Evolutionary conservation across 2,797 vertebrate genomes (phyloP).

Genomic region (Synanceia verrucosa): DNA sequence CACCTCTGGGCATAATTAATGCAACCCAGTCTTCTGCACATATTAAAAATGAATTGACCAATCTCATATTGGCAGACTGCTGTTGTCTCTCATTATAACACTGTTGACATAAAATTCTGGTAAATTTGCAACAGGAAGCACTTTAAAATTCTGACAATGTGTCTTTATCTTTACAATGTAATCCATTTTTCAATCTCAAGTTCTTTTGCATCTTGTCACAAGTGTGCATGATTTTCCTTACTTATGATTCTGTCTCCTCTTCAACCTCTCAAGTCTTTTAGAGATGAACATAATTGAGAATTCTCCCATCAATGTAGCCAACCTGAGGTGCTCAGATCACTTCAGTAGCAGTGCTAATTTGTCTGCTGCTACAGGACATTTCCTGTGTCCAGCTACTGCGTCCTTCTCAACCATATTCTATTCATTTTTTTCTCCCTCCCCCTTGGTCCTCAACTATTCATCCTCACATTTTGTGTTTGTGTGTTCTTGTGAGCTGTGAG

Average conservation of each 20-base stretch:
- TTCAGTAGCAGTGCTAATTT: constrained; percentile 46
- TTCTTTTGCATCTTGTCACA: constrained; percentile 37
- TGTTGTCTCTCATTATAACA: constrained; percentile 18
- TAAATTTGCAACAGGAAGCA: constrained; percentile 4
- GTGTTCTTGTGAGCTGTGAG: constrained; percentile 50
- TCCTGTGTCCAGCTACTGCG: constrained; percentile 28
- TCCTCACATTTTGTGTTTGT: constrained; percentile 36
- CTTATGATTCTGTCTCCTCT: constrained; percentile 36
- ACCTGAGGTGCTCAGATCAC: constrained; percentile 48
- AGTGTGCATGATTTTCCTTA: constrained; percentile 45
- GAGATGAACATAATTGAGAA: constrained; percentile 11
- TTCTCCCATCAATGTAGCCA: constrained; percentile 33
- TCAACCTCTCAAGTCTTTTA: constrained; percentile 25
- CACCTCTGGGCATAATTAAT: constrained; percentile 67
- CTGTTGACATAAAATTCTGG: not conserved
- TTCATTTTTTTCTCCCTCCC: constrained; percentile 32
- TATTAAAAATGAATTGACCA: constrained; percentile 65
- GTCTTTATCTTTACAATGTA: constrained; percentile 34
- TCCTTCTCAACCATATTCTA: constrained; percentile 36
- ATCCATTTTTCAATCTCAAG: constrained; percentile 42
- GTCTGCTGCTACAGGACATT: constrained; percentile 58
- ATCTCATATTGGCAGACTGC: constrained; percentile 24
- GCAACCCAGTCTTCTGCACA: constrained; percentile 46
- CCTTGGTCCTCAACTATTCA: constrained; percentile 49
- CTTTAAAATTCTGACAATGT: constrained; percentile 1